Base-by-base conservation (phyloP, 1,140 invertebrate genomes). In the Papilio polyxenes region DNA sequence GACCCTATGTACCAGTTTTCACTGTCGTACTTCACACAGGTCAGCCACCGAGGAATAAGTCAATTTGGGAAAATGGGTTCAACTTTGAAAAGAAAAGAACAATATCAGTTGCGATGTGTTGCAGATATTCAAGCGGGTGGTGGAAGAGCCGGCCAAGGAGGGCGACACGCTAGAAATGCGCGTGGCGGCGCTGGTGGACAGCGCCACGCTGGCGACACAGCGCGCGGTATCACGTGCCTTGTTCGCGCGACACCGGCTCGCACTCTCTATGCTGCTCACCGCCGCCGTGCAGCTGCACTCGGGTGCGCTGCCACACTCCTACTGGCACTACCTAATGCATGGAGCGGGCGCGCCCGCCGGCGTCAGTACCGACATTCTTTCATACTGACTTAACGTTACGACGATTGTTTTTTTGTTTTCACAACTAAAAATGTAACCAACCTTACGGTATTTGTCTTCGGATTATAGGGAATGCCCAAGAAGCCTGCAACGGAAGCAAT, bases 1-100 rank as follows among this genome's bases (percentile, higher is more conserved):
- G 98, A 99, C 94, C 97, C 98, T 0, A 99, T 99, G 98, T 99
- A 99, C 93, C 98, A 99, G 93, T 99, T 97, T 95, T 98, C 98
- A 3, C 94, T 98, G 5, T 98, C 98, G 89, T 98, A 98, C 91
- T 98, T 98, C 87, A 98, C 96, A 83, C 96, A 96, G 92, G 97
- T 96, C 89, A 90, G 88, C 89, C 6, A 40, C 75, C 44, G 23
- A 75, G 13, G 40, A 17, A 56, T 56, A 59, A 59, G 0, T 13
- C 51, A 53, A 10, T 15, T 4, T 53, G 51, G 13, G 51, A 15
- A 53, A 17, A 53, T 53, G 51, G 15, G 3, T 2, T 53, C 11
- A 17, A 51, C 9, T 56, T 15, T 17, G 53, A 17, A 15, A 13
- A 15, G 53, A 5, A 17, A 13, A 56, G 53, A 56, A 49, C 2